Percentiles rank a stretch among this genome's conserved stretches.
These are phyloP conservation scores for Cotesia congregata DNA, from an alignment of 2,888 invertebrate genomes.

Conservation along the genomic window DNA sequence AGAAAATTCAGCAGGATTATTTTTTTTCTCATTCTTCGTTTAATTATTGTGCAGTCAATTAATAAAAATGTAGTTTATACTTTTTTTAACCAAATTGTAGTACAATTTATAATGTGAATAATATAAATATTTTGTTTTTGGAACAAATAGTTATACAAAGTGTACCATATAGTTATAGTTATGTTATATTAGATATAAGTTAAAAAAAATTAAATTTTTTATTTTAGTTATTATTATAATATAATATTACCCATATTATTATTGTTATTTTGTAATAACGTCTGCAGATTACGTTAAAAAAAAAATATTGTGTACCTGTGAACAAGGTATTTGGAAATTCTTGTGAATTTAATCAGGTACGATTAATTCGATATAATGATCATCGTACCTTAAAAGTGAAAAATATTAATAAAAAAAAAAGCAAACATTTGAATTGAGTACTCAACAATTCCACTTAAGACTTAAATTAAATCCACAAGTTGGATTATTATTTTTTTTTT, in stretches of 20 bases:
- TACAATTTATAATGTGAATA: conserved; percentile 61
- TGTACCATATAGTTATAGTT: conserved; percentile 36
- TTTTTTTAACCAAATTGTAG: conserved; percentile 66
- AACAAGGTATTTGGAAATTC: not conserved
- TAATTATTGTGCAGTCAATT: conserved; percentile 39
- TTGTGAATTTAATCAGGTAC: not conserved
- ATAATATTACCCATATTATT: too few species aligned
- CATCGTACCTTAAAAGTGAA: not conserved
- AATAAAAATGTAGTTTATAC: conserved; percentile 58
- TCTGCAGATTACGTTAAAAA: conserved; percentile 8
- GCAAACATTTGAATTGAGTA: not conserved
- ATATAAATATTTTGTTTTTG: conserved; percentile 48
- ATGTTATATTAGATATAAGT: conserved; percentile 15
- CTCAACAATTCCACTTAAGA: not conserved
- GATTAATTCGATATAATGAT: conserved; percentile 4
- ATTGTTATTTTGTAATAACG: conserved; percentile 13
- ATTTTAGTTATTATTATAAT: not conserved
- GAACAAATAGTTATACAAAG: conserved; percentile 44
- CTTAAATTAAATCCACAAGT: not conserved
- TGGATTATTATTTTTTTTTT: not conserved
- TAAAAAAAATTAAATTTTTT: not conserved
- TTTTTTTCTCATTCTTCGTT: not conserved
- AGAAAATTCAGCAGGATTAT: too few species aligned
- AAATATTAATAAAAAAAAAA: conserved; percentile 17
- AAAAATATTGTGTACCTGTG: not conserved